Evolutionary conservation across 2,113 vertebrate genomes (phyloP), one percentile per base, ranked within the genome.

Genomic region (Proterorhinus semilunaris): DNA sequence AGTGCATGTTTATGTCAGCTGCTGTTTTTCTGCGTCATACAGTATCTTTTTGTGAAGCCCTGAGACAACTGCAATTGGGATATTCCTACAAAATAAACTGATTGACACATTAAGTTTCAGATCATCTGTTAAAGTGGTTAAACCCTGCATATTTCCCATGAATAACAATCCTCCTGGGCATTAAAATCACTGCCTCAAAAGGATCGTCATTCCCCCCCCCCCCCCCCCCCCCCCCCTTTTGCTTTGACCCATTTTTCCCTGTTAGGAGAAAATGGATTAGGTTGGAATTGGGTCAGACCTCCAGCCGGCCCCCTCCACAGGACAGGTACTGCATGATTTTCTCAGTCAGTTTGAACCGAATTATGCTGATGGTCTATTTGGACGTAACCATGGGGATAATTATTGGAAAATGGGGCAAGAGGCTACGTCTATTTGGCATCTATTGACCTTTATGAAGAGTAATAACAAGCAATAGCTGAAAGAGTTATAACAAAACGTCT

Each of bases 361-460:
- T 43, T 61, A 42, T 44, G 58, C 6, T n/a, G 42, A 9, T n/a
- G 36, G 3, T 7, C 82, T 87, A 83, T 87, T 63, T 80, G 71
- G 76, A 84, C 65, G 89, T 85, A 83, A 84, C 86, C 87, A 88
- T 85, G 83, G 83, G 79, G 83, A 86, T 76, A 73, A 79, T 84
- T 73, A 85, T 79, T 76, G 65, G 71, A 75, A 82, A 81, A 80
- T 67, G 63, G 66, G 11, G 55, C 13, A 12, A 62, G 65, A 52
- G 75, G 65, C 66, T 69, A 83, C 74, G 69, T 71, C 49, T 79
- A 53, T 81, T 79, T 65, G 65, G 36, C 75, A 0, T 21, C 4
- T 65, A 52, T 52, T n/a, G 8, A 6, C 7, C 15, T 55, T 10
- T 6, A 55, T 10, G 27, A 36, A 36, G 27, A 36, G 27, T 36